Percentiles rank a stretch among this genome's conserved stretches.
Evolutionary conservation across 2,797 vertebrate species (phyloP).

Genomic region (Pseudochaenichthys georgianus): DNA sequence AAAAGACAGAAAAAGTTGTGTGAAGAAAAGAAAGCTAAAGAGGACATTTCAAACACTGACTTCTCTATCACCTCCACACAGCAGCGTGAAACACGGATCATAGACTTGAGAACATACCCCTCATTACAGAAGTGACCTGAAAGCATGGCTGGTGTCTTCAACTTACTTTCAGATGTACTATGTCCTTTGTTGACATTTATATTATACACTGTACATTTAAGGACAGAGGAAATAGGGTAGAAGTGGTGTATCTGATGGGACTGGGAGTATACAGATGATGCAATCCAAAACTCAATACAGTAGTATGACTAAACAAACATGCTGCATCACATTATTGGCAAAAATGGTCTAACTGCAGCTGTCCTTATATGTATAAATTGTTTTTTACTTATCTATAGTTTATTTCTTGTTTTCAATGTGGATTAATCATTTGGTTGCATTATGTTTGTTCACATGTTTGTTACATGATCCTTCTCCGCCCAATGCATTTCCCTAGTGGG

Average conservation of each 20-base stretch:
- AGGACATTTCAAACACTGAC: not conserved
- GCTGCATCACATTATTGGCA: no score
- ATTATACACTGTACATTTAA: slow-evolving; percentile 7
- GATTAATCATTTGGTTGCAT: not conserved
- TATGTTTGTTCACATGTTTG: not conserved
- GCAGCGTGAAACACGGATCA: not conserved
- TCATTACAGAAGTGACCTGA: not conserved
- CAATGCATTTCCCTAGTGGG: slow-evolving; percentile 19
- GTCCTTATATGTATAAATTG: no score
- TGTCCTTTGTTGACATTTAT: slow-evolving; percentile 1
- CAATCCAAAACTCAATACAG: slow-evolving; percentile 9
- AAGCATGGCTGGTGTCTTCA: not conserved
- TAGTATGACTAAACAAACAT: not conserved
- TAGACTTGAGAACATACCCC: not conserved
- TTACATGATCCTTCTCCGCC: slow-evolving; percentile 12
- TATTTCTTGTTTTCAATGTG: not conserved
- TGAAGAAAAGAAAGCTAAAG: not conserved
- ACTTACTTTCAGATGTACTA: not conserved
- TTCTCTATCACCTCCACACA: not conserved
- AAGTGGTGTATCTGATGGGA: slow-evolving; percentile 3
- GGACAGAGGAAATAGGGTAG: not conserved
- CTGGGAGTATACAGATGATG: not conserved
- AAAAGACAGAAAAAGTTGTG: not conserved
- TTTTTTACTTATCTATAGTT: not conserved
- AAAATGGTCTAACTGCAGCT: not conserved